Evolutionary conservation across 2,888 invertebrate genomes (phyloP).

Genomic region (Tetragonula carbonaria): DNA sequence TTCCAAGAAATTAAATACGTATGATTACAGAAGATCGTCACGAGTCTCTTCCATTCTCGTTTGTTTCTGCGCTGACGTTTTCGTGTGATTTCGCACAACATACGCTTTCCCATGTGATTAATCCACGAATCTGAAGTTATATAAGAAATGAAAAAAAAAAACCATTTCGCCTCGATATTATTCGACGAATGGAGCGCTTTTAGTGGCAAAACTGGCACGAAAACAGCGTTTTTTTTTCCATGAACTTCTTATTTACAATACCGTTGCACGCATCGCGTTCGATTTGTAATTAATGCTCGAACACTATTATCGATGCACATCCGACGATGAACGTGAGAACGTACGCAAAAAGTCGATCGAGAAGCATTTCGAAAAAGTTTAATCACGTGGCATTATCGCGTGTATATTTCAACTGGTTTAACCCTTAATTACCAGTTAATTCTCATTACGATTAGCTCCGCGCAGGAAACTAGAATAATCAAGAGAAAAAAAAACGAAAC

Average conservation of each 20-base stretch:
- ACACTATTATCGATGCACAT: no score
- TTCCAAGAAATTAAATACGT: slow-evolving; percentile 8
- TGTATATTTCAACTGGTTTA: background rate
- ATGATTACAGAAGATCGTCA: background rate
- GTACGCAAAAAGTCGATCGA: background rate
- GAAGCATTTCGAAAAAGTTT: background rate
- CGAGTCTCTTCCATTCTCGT: background rate
- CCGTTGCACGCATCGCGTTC: background rate
- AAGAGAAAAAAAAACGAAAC: background rate
- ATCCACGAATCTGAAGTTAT: background rate
- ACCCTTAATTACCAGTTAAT: slow-evolving; percentile 16
- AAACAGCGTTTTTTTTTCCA: background rate
- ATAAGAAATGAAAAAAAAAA: background rate
- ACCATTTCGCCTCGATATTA: slow-evolving; percentile 1
- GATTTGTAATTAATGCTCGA: background rate
- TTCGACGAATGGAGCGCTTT: background rate
- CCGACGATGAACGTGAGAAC: no score
- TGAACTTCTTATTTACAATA: background rate
- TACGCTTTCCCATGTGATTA: background rate
- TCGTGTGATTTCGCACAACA: background rate
- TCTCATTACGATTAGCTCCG: background rate
- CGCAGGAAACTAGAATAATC: background rate
- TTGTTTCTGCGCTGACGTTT: background rate
- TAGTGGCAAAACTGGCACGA: no score
- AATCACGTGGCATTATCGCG: background rate